Percentiles rank a stretch among this genome's conserved stretches.
phyloP scores from a whole-genome alignment of 2,888 invertebrate species.

The Agriopis aurantiaria region DNA sequence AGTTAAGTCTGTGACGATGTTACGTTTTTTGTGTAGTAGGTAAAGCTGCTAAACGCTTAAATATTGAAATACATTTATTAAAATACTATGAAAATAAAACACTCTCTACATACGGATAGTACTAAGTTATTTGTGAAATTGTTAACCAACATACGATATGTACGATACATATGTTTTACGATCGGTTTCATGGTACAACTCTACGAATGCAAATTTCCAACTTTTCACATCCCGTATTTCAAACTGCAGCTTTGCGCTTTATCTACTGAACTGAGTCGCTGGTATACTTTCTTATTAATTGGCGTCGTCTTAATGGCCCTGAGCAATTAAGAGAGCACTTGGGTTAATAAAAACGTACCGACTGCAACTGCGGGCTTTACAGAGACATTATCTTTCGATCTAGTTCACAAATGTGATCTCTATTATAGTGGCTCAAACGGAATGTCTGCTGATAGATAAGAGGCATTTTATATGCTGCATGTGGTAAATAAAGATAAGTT shows the following conservation, averaged over 20 bases:
- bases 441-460: background rate
- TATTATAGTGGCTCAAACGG: background rate
- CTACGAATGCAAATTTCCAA: slow-evolving; percentile 16
- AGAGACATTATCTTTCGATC: slow-evolving; percentile 37
- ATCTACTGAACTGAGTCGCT: slow-evolving; percentile 19
- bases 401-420: slow-evolving; percentile 15
- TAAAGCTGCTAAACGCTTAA: no score
- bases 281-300: slow-evolving; percentile 42
- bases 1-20: no score
- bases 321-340: slow-evolving; percentile 44
- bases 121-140: background rate
- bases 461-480: background rate
- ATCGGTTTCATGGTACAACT: slow-evolving; percentile 7
- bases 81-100: no score
- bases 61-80: no score
- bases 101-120: no score
- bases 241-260: slow-evolving; percentile 21
- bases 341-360: slow-evolving; percentile 44
- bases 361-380: slow-evolving; percentile 25
- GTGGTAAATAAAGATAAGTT: background rate
- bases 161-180: background rate
- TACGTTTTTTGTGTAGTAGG: no score
- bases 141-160: background rate
- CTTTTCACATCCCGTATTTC: slow-evolving; percentile 17
- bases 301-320: slow-evolving; percentile 43